Evolutionary conservation across 2,888 invertebrate genomes (phyloP).

Genomic region (Himalopsyche anomala): DNA sequence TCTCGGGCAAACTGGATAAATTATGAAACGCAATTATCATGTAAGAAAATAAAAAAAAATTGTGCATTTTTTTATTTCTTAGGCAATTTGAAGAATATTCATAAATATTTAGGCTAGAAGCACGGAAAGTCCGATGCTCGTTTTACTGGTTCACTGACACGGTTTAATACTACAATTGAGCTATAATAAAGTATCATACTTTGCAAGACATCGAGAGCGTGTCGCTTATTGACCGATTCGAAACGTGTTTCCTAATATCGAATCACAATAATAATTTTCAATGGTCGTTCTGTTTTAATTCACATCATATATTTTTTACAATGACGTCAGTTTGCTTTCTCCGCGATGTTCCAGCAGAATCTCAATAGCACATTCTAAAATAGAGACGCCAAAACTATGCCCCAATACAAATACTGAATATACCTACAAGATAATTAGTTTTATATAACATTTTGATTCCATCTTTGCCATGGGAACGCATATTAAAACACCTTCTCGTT

Average conservation of each 20-base stretch:
- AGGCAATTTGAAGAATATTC: too few relatives aligned
- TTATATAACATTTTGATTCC: too few relatives aligned
- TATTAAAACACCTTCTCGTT: too few relatives aligned
- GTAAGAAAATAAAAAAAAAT: too few relatives aligned
- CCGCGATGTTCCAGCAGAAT: conserved; percentile 12
- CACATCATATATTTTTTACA: conserved; percentile 25
- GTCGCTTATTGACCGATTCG: conserved; percentile 27
- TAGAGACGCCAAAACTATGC: neutral
- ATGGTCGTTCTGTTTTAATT: conserved; percentile 32
- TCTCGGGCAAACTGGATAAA: too few relatives aligned
- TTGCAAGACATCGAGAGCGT: conserved; percentile 1
- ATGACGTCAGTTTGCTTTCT: conserved; percentile 31
- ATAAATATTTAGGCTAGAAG: too few relatives aligned
- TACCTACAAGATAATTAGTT: too few relatives aligned
- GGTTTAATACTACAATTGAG: conserved; percentile 2
- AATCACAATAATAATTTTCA: conserved; percentile 35
- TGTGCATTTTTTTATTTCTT: too few relatives aligned
- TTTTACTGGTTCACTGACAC: neutral
- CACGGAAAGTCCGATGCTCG: too few relatives aligned
- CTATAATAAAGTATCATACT: neutral
- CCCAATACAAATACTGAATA: too few relatives aligned
- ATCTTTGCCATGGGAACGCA: too few relatives aligned
- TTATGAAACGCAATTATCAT: too few relatives aligned
- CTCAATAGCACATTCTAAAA: conserved; percentile 33
- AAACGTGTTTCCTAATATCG: conserved; percentile 40